Evolutionary conservation across 2,113 vertebrate genomes (phyloP), one percentile per base, ranked within the genome.

Genomic region (Athene noctua): DNA sequence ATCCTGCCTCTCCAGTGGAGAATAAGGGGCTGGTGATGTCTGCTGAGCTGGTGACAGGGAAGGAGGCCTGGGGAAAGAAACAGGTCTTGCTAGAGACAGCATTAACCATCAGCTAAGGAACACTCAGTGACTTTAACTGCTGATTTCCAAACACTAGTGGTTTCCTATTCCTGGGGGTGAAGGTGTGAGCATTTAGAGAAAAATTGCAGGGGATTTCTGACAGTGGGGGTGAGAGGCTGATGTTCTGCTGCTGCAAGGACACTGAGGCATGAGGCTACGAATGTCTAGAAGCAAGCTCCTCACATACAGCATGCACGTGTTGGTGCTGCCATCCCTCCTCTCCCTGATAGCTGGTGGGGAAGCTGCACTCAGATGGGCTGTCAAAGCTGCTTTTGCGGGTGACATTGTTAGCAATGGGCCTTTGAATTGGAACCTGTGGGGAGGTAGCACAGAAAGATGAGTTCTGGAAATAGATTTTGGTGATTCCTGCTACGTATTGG

Each of bases 231-330:
- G 47, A 75, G 81, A 88, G n/a, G 20, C 5, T 34, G 51, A 59
- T 46, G 10, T 46, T 46, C 44, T 16, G 57, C 52, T 74, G 16
- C 42, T 90, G 22, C 49, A 70, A 79, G 71, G n/a, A 20, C 22
- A n/a, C 8, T 0, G 2, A 29, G 40, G 15, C 7, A 11, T 4
- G 32, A 58, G 13, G 61, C 47, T 3, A 2, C 2, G 29, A 0
- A 2, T 20, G 22, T 15, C 63, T 52, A 57, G 22, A 66, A 80
- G 13, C 0, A 9, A 90, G 34, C 17, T 87, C n/a, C 13, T 46
- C 1, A 0, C 1, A 1, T 62, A 42, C 55, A 78, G 36, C 51
- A 42, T 57, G 40, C 6, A 5, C 18, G 49, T 2, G 0, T 13
- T 3, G 5, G n/a, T 42, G 58, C n/a, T 42, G 13, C 36, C 21